Percentiles rank a stretch among this genome's conserved stretches.
Conservation (phyloP, 2,113 vertebrate species). For the Dinomys branickii region DNA sequence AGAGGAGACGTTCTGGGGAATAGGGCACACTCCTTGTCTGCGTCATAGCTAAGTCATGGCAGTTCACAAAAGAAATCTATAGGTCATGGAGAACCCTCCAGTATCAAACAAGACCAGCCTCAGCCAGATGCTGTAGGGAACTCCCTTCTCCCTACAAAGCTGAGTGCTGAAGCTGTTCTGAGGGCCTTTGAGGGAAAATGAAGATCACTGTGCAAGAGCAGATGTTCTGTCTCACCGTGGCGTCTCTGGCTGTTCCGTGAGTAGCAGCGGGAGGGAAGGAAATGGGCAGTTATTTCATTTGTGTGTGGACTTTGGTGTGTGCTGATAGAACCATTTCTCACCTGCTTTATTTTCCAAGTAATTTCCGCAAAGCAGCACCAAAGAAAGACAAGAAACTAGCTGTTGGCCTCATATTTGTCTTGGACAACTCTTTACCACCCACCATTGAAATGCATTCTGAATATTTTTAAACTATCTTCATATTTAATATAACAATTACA, state of each 20-base stretch:
- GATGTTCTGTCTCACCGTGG: not conserved
- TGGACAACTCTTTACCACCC: conserved; percentile 39
- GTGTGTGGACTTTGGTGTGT: conserved; percentile 38
- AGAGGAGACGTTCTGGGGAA: not conserved
- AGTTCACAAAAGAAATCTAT: not conserved
- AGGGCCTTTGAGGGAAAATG: conserved; percentile 15
- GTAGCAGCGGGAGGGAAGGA: not conserved
- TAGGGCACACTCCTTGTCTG: not conserved
- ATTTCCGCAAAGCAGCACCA: conserved; percentile 63
- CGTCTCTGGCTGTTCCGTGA: not conserved
- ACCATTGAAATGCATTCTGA: conserved; percentile 60
- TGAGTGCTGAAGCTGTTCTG: not conserved
- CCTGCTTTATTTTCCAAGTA: conserved; percentile 58
- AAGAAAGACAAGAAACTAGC: conserved; percentile 33
- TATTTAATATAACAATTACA: conserved; percentile 72
- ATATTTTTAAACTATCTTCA: conserved; percentile 64
- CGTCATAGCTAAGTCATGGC: not conserved
- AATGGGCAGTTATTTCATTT: conserved; percentile 58
- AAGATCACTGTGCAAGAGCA: not conserved
- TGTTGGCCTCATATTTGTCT: conserved; percentile 55
- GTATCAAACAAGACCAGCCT: not conserved
- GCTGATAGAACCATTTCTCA: conserved; percentile 58
- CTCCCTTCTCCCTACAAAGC: not conserved
- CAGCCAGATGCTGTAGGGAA: not conserved
- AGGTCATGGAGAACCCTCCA: not conserved